Base-by-base conservation (phyloP, 2,113 vertebrate genomes). In the Oryzias curvinotus region DNA sequence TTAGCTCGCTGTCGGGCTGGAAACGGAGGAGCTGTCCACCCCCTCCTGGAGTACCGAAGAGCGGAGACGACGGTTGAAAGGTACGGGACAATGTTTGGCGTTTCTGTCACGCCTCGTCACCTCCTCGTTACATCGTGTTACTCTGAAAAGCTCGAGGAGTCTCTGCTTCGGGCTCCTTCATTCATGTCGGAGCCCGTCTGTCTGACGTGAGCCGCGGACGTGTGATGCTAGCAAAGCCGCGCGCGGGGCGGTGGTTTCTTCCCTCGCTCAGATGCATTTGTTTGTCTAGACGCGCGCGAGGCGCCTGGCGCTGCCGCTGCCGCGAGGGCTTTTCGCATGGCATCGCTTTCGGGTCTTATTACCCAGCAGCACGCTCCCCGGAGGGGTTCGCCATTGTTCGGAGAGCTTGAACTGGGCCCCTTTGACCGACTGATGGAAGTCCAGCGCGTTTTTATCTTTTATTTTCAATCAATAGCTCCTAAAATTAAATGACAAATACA, bases 341-440 rank as follows among this genome's bases (percentile, higher is more conserved):
- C 10, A 10, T 12, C 36, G 36, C 36, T 17, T 45, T 45, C 44
- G 15, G 16, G 44, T 17, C 44, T 17, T 14, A 45, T 16, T 45
- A 17, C 44, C 16, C 44, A 17, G 44, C 44, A 17, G 44, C 16
- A 17, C 44, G 44, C 14, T 15, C 16, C 16, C 44, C 44, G 44
- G 44, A 36, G 36, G 36, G 36, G 36, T 36, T 36, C 21, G 49
- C 76, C 73, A 68, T 82, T 86, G 80, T 84, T 83, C 70, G 19
- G 62, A 7, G 36, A 44, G 62, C 71, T 75, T 58, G 57, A 43
- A 67, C 54, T 4, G 62, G 81, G 80, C 78, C 80, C 73, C 63
- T 26, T 49, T 36, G 62, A 60, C 68, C 14, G 51, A 57, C 49
- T 57, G 1, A 14, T 42, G 30, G 17, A 26, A 14, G 13, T 21